These are phyloP conservation scores for Brassicogethes aeneus DNA, from an alignment of 2,888 invertebrate species.

Conservation along the genomic window DNA sequence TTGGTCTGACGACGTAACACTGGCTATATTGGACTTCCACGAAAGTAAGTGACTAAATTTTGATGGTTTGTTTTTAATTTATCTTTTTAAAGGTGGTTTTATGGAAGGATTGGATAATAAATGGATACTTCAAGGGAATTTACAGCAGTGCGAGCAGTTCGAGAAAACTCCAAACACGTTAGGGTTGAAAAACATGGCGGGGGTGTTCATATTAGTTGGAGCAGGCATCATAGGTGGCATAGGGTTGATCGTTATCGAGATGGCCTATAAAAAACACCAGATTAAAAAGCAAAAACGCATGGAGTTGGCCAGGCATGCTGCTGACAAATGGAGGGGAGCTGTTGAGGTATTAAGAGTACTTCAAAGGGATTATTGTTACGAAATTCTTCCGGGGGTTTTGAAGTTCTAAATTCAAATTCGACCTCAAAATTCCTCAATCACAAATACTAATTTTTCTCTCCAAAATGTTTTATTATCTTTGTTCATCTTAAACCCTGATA, in stretches of 20 bases:
- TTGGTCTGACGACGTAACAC: constrained; percentile 91
- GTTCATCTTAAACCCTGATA: too few species aligned
- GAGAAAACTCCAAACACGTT: constrained; percentile 96
- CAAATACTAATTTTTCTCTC: too few species aligned
- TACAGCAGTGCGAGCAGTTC: constrained; percentile 77
- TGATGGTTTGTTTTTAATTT: not conserved
- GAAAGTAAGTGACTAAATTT: constrained; percentile 62
- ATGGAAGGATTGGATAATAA: constrained; percentile 95
- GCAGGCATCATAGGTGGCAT: constrained; percentile 97
- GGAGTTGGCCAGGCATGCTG: constrained; percentile 91
- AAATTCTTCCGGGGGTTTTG: too few species aligned
- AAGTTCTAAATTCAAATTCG: too few species aligned
- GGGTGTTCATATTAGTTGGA: constrained; percentile 93
- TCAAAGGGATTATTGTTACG: not conserved
- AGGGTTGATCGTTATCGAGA: constrained; percentile 91
- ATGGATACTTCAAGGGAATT: constrained; percentile 88
- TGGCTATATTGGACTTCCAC: constrained; percentile 91
- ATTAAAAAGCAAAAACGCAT: constrained; percentile 90
- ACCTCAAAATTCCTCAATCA: not conserved
- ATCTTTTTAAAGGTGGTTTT: constrained; percentile 64
- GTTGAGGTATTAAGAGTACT: constrained; percentile 63
- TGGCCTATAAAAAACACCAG: constrained; percentile 95
- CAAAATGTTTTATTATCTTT: too few species aligned
- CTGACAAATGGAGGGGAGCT: constrained; percentile 92
- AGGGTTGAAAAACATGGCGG: constrained; percentile 98